These are phyloP conservation scores for Ctenosaura bakeri DNA, from an alignment of 2,797 vertebrate species.

Conservation along the genomic window DNA sequence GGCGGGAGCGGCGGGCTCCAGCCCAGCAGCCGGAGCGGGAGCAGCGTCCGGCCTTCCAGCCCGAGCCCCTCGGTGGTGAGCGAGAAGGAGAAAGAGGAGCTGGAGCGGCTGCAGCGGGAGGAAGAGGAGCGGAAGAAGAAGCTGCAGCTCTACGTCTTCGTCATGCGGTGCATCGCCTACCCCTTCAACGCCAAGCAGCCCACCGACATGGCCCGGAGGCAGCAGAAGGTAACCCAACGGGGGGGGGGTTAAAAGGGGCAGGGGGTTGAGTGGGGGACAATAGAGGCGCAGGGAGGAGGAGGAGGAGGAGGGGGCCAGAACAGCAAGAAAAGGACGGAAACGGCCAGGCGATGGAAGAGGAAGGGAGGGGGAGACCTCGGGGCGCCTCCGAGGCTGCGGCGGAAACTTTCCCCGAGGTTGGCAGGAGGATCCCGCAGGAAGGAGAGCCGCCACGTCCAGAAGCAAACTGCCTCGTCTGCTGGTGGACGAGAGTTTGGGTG, in stretches of 20 bases:
- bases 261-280: slow-evolving; percentile 43
- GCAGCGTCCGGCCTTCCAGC: slow-evolving; percentile 89
- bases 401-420: neutral
- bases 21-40: slow-evolving; percentile 86
- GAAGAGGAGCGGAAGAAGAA: slow-evolving; percentile 96
- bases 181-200: slow-evolving; percentile 98
- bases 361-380: neutral
- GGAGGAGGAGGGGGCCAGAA: neutral
- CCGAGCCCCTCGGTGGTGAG: slow-evolving; percentile 93
- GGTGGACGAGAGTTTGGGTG: neutral
- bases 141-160: slow-evolving; percentile 98
- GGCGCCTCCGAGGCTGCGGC: neutral
- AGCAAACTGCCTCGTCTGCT: neutral
- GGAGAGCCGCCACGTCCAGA: neutral
- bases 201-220: slow-evolving; percentile 96
- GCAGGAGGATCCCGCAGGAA: no score
- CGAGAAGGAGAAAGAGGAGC: slow-evolving; percentile 96
- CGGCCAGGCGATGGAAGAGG: neutral
- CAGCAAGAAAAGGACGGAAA: no score
- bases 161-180: slow-evolving; percentile 98
- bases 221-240: slow-evolving; percentile 91
- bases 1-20: slow-evolving; percentile 87
- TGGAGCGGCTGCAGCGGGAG: slow-evolving; percentile 94
- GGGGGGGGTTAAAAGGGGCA: neutral
- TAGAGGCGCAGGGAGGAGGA: neutral